Percentiles rank a stretch among this genome's conserved stretches.
Conservation (phyloP, 23 tunicate species). For the Phallusia fumigata region DNA sequence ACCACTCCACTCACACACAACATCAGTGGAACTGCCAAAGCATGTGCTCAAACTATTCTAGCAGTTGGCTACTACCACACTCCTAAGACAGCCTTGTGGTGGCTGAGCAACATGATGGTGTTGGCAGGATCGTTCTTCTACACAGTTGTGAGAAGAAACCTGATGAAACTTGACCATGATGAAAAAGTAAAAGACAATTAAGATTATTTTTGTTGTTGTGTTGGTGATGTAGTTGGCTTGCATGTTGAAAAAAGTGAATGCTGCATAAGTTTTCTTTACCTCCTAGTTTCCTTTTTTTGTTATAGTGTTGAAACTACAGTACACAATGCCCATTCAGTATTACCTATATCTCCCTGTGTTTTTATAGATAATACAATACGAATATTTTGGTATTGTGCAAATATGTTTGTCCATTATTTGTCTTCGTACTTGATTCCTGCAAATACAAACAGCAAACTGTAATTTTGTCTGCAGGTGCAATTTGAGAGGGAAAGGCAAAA, state of each 20-base stretch:
- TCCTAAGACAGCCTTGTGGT: conserved; percentile 53
- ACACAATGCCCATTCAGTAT: no score
- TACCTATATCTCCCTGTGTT: no score
- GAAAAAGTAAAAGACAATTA: conserved; percentile 18
- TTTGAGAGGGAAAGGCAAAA: background rate
- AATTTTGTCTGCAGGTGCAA: background rate
- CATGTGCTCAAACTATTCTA: conserved; percentile 47
- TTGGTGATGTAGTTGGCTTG: background rate
- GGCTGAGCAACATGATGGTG: conserved; percentile 62
- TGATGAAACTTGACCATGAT: conserved; percentile 27
- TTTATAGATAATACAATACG: no score
- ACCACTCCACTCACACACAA: conserved; percentile 64
- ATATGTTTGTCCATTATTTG: no score
- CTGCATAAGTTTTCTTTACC: no score
- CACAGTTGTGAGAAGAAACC: conserved; percentile 36
- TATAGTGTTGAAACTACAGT: no score
- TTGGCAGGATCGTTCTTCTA: conserved; percentile 40
- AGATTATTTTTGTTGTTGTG: background rate
- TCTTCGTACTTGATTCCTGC: background rate
- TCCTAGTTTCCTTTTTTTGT: no score
- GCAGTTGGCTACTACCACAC: conserved; percentile 37
- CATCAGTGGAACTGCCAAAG: conserved; percentile 70
- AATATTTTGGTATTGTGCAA: no score
- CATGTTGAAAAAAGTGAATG: no score
- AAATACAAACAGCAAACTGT: background rate